Base-by-base conservation (phyloP, 1,140 invertebrate genomes). In the Mamestra configurata region DNA sequence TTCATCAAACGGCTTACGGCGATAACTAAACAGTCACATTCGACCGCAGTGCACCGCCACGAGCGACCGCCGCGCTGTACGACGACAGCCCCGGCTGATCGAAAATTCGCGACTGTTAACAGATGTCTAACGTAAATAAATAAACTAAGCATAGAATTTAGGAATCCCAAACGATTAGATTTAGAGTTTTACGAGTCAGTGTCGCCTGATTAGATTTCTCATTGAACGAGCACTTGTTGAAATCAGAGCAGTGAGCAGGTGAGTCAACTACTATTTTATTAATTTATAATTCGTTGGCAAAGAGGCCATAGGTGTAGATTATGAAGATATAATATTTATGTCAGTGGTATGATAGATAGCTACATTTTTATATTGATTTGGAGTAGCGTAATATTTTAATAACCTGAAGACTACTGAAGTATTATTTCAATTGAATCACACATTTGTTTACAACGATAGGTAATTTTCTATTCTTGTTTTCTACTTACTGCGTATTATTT, bases 1-100 rank as follows among this genome's bases (percentile, higher is more conserved):
- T 76, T 76, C 46, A 76, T 72, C 70, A 77, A 77, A 55, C 55
- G 49, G 73, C 80, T 40, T 27, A 43, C 68, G 37, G 77, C 82
- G 81, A 81, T 55, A 73, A 57, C 71, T 73, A 73, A 83, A 72
- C 75, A 57, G 22, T 49, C 18, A 86, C 88, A 92, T 92, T 93
- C 93, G 92, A 93, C 93, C 92, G 92, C 92, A 93, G 93, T 94
- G 90, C 92, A 91, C 89, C 88, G 92, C 90, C 88, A 90, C 82
- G 87, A 89, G 78, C 89, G 88, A 89, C 82, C 90, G 88, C 86
- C 85, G 86, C 84, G 82, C 83, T 78, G 80, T 73, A 82, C 90
- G 89, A 93, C 92, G 89, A 90, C 92, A 90, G 92, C 90, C 73
- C 71, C 79, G 80, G 89, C 92, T 93, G 89, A 89, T 88, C 89